Evolutionary conservation across 2,797 vertebrate genomes (phyloP), one percentile per base, ranked within the genome.

Genomic region (Sibirionetta formosa): DNA sequence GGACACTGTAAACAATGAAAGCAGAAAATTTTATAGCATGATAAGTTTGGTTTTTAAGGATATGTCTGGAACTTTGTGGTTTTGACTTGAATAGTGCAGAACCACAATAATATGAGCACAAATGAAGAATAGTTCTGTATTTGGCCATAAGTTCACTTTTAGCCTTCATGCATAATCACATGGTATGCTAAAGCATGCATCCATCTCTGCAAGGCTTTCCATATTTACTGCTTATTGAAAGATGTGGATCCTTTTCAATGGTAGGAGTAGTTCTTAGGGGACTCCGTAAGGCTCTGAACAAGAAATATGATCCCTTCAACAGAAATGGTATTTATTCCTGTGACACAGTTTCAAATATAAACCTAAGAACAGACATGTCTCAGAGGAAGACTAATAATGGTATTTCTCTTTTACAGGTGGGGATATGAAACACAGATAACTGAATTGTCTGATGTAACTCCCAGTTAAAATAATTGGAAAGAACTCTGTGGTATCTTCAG

Each of bases 81-180:
- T 79, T 80, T 54, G 11, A 56, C 16, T 60, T 77, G 20, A 64
- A 46, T 22, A 48, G 11, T 9, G 26, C 36, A 58, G 38, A 88
- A 54, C 8, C 5, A 61, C 17, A 53, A 36, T 11, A 46, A 13
- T 29, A 31, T 33, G 26, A 64, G 22, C 29, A 48, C 48, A 88
- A 85, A 78, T 36, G n/a, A 73, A 5, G 8, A 60, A 56, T 48
- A 60, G 8, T 44, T 44, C 18, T 78, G 15, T 22, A 33, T 79
- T 57, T 65, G 35, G 22, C 8, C 13, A 31, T 33, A 31, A 22
- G 20, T 27, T 61, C 3, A n/a, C 57, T 83, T 71, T 65, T n/a
- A 78, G 18, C 40, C 56, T 60, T 68, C 51, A 33, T 0, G 1
- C 31, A 33, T 31, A 71, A n/a, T 60, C 7, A 22, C 0, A 0